Evolutionary conservation across 2,888 invertebrate species (phyloP), one percentile per base, ranked within the genome.

Genomic region (Electrophaes corylata): DNA sequence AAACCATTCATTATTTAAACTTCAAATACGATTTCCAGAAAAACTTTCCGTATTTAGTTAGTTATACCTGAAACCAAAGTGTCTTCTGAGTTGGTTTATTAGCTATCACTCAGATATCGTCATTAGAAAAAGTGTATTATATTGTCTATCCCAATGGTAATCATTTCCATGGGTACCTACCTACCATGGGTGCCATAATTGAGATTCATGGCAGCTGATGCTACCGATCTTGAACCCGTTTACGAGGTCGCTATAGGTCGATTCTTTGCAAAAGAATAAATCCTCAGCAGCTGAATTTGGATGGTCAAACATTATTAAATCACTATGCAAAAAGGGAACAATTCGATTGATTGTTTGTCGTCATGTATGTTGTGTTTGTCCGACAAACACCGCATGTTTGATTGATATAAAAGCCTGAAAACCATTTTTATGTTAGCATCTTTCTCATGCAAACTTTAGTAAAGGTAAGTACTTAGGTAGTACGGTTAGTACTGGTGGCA

Each of bases 181-280:
- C n/a, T n/a, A n/a, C n/a, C n/a, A n/a, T n/a, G n/a, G n/a, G n/a
- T n/a, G n/a, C n/a, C n/a, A 35, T 44, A 10, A 37, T 8, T 26
- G 14, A 29, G 31, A 12, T 1, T 12, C n/a, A n/a, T 2, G 20
- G 29, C 48, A 48, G 49, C 48, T 48, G 29, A 5, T 26, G 19
- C 40, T 6, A 40, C 6, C 4, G 19, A 49, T 40, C 49, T 49
- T 49, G 29, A 41, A 40, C 31, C n/a, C 12, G 40, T 40, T 49
- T 4, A 39, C 40, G 18, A 49, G 49, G 49, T 49, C 49, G 23
- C 2, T 14, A 3, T 1, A 49, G 49, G 49, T 49, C 49, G 23
- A 8, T 14, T 10, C 3, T 20, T 31, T 35, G 6, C 12, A 12
- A 39, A 18, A 10, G 49, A 40, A 12, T 12, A 8, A 12, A 10